phyloP scores from a whole-genome alignment of 2,797 vertebrate genomes.

The Pseudochirops cupreus region DNA sequence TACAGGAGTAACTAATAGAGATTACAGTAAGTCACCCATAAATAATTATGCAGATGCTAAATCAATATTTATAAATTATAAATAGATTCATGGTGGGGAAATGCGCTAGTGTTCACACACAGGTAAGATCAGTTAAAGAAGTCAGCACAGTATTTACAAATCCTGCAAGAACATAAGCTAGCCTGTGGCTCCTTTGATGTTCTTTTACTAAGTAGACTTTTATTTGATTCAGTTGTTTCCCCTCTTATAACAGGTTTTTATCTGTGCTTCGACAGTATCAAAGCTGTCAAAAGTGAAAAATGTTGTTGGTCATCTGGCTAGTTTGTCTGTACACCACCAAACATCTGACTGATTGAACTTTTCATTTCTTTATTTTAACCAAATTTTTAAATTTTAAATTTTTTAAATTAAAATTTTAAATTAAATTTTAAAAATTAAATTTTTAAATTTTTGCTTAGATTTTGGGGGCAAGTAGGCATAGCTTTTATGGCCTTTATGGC shows the following conservation, averaged over 20 bases:
- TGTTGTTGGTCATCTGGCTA: not conserved
- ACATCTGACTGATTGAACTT: constrained; percentile 14
- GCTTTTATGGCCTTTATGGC: not conserved
- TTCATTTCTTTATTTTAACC: not conserved
- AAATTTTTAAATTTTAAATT: not conserved
- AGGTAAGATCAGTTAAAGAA: no score
- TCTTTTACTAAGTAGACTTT: constrained; percentile 17
- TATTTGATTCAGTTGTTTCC: not conserved
- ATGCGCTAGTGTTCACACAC: no score
- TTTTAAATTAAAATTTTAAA: not conserved
- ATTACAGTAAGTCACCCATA: not conserved
- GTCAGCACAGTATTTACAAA: no score
- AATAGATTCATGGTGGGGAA: no score
- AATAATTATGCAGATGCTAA: not conserved
- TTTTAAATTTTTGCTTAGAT: not conserved
- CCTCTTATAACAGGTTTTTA: not conserved
- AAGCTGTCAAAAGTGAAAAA: constrained; percentile 31
- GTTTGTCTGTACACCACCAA: not conserved
- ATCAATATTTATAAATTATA: no score
- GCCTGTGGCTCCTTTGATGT: not conserved
- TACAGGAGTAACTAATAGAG: not conserved
- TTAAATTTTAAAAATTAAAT: not conserved
- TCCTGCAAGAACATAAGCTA: no score
- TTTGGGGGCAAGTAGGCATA: not conserved
- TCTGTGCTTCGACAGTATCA: not conserved